Evolutionary conservation across 2,888 invertebrate genomes (phyloP), one percentile per base, ranked within the genome.

Genomic region (Alitta virens): DNA sequence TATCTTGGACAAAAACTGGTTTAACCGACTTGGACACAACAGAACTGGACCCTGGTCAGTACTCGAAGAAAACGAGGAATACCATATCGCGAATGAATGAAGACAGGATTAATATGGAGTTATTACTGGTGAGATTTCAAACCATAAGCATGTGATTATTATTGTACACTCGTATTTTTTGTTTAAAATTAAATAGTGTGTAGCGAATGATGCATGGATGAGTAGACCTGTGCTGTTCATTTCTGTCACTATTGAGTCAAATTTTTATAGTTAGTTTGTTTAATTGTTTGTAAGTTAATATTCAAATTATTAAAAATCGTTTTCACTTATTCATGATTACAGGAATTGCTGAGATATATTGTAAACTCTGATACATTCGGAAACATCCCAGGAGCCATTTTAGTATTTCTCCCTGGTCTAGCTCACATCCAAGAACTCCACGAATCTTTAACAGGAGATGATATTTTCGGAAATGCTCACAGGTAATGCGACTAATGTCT

Each of bases 381-480:
- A 42, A 50, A 69, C 5, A 56, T 74, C 46, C 70, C 72, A 25
- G 80, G 80, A 1, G 75, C 78, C 16, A 74, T 79, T n/a, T 70
- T 80, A 16, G 71, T 80, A 46, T 80, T 80, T 60, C 69, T 80
- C 27, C 79, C 80, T 12, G 80, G 80, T 16, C 60, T 79, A 26
- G 67, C 77, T 2, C 75, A 78, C 60, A 80, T 80, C 5, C 78
- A 78, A 57, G 78, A 78, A 54, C 64, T 79, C 50, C 71, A 77
- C 60, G 79, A 79, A 56, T 66, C 72, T 14, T 60, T 80, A 25
- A 64, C 65, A 23, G 71, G 73, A 49, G 79, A 79, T 53, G 60
- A 72, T 23, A 66, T 65, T 18, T 79, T 78, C 65, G 40, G 26
- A 21, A 51, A 59, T 25, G 24, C 59, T 9, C 14, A 33, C 1